These are phyloP conservation scores for Nymphalis polychloros DNA, from an alignment of 2,888 invertebrate species.

Conservation along the genomic window DNA sequence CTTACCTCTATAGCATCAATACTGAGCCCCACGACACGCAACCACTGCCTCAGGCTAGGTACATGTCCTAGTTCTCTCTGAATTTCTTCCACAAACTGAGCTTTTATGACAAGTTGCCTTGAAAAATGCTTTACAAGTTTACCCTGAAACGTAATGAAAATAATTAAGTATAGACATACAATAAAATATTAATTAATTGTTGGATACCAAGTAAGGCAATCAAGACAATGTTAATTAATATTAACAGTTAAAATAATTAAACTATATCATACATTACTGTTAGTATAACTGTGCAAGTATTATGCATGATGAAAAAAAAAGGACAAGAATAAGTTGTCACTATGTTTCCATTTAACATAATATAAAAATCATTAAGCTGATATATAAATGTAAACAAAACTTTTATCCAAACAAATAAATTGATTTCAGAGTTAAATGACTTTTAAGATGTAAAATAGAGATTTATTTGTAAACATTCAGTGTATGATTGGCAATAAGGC, in stretches of 20 bases:
- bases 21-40: conserved; percentile 93
- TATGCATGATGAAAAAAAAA: not conserved
- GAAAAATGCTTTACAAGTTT: conserved; percentile 97
- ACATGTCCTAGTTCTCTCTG: conserved; percentile 85
- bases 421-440: conserved; percentile 4
- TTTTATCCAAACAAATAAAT: conserved; percentile 7
- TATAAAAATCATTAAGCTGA: conserved; percentile 6
- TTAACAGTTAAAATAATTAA: not conserved
- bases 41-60: conserved; percentile 94
- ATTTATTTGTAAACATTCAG: conserved; percentile 13
- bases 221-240: not conserved
- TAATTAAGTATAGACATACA: not conserved
- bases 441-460: not conserved
- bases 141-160: conserved; percentile 80
- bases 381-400: conserved; percentile 11
- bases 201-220: not conserved
- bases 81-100: conserved; percentile 86
- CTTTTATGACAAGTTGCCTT: conserved; percentile 92
- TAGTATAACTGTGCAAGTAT: too few species aligned
- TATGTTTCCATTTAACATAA: not conserved
- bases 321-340: not conserved
- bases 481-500: not conserved
- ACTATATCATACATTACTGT: too few species aligned
- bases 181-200: not conserved
- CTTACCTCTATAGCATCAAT: conserved; percentile 86